Base-by-base conservation (phyloP, 2,113 vertebrate species). In the Pterophyllum scalare region DNA sequence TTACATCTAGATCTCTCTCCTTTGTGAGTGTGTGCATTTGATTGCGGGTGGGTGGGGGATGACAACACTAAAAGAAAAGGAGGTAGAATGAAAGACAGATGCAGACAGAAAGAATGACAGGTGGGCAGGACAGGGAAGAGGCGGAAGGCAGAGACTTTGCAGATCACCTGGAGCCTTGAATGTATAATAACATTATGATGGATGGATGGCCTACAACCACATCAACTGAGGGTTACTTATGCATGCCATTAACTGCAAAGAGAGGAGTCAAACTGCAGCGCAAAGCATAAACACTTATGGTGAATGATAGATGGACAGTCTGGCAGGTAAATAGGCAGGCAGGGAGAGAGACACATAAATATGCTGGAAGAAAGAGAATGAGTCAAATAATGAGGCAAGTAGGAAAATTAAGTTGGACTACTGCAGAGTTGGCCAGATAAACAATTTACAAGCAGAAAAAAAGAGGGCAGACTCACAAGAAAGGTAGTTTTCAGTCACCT, bases 171-270 rank as follows among this genome's bases (percentile, higher is more conserved):
- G 15, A 82, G 62, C 80, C 76, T 87, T 92, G 86, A 84, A 92
- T 92, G 84, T 81, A 40, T 88, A 90, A 92, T 59, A 59, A 43
- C 20, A 61, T 40, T 15, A 75, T 94, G 89, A 94, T 91, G 83
- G 90, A 93, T 91, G 85, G 87, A 74, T 87, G 76, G 80, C 31
- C 81, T 59, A 75, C 74, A 83, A 67, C 43, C 85, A 78, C 79
- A 86, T 92, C 86, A 91, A 82, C 77, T 81, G 75, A 26, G 75
- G 76, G 65, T 75, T 87, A 79, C 78, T 82, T 85, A 84, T 83
- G 85, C 86, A 90, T 93, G 60, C 70, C 77, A 90, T 91, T 91
- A 92, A 91, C 78, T 86, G 78, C 78, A 81, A 35, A 83, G 88
- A 84, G 80, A 77, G 70, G n/a, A 91, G 82, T 88, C 80, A 82